Evolutionary conservation across 2,113 vertebrate species (phyloP).

Genomic region (Aegithalos caudatus): DNA sequence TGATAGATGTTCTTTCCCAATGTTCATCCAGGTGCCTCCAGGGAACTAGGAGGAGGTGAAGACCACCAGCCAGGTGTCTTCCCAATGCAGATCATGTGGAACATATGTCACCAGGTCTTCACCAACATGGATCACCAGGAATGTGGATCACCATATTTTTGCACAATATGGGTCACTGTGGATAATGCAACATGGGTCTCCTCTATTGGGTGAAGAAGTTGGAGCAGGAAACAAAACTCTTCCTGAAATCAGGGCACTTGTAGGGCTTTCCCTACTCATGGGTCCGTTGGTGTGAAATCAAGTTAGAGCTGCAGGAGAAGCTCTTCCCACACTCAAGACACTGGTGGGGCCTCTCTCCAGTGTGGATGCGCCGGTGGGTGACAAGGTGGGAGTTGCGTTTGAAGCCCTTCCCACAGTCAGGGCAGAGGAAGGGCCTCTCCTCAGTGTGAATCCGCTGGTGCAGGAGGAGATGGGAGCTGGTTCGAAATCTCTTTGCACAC

Average conservation of each 20-base stretch:
- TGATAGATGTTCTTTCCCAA: background rate
- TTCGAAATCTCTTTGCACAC: background rate
- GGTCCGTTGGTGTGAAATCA: background rate
- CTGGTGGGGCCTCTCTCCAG: fast-evolving
- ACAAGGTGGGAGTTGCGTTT: background rate
- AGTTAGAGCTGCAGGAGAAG: background rate
- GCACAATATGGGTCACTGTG: background rate
- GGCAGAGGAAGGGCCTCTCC: background rate
- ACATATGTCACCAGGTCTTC: background rate
- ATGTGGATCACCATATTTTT: background rate
- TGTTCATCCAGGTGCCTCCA: background rate
- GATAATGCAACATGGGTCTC: background rate
- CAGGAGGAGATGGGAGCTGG: background rate
- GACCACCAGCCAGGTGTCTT: background rate
- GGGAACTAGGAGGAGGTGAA: background rate
- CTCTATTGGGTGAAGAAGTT: background rate
- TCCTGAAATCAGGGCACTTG: background rate
- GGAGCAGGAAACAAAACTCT: background rate
- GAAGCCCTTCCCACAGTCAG: background rate
- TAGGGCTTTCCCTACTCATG: background rate
- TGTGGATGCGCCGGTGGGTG: background rate
- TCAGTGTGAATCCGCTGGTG: background rate
- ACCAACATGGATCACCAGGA: background rate
- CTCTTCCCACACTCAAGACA: background rate
- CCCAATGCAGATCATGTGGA: background rate